Conservation (phyloP, 37 sponge, comb jelly and placozoan species). For the Halichondria panicea region DNA sequence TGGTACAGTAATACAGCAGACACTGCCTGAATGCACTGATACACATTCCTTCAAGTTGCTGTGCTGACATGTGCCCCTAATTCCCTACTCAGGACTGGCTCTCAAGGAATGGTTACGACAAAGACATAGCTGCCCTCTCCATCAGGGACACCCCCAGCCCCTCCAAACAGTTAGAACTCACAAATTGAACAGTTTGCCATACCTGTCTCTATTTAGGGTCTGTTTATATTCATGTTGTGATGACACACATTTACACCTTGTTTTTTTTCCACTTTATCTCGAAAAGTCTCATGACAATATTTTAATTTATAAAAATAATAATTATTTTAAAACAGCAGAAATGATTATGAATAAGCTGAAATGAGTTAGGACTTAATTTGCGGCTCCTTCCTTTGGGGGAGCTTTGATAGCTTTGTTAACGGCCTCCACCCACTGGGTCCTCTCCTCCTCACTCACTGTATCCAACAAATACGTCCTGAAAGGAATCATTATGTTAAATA, state of each 20-base stretch:
- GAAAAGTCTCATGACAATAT: too few relatives aligned
- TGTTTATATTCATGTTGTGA: too few relatives aligned
- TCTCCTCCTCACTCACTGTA: constrained; percentile 2
- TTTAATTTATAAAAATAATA: too few relatives aligned
- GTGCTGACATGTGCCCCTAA: not conserved
- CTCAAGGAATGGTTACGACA: constrained; percentile 51
- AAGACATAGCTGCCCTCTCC: constrained; percentile 60
- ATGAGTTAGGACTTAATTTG: not conserved
- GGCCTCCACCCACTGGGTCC: constrained; percentile 24
- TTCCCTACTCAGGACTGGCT: constrained; percentile 62
- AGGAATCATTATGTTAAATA: not conserved
- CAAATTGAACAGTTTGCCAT: too few relatives aligned
- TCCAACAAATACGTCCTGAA: constrained; percentile 21
- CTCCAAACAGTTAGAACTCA: too few relatives aligned
- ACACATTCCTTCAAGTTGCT: too few relatives aligned
- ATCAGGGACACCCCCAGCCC: too few relatives aligned
- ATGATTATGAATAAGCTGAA: not conserved
- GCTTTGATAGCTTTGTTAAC: constrained; percentile 6
- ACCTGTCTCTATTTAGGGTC: too few relatives aligned
- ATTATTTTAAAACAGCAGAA: not conserved
- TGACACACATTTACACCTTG: too few relatives aligned
- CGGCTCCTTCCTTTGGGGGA: not conserved
- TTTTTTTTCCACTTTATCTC: too few relatives aligned
- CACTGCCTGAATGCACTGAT: too few relatives aligned
- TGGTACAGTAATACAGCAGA: too few relatives aligned